A percentile compares a stretch with the other conserved stretches of the same genome.
Conservation (phyloP, 1,140 invertebrate species). For the Ctenoplectra terminalis region DNA sequence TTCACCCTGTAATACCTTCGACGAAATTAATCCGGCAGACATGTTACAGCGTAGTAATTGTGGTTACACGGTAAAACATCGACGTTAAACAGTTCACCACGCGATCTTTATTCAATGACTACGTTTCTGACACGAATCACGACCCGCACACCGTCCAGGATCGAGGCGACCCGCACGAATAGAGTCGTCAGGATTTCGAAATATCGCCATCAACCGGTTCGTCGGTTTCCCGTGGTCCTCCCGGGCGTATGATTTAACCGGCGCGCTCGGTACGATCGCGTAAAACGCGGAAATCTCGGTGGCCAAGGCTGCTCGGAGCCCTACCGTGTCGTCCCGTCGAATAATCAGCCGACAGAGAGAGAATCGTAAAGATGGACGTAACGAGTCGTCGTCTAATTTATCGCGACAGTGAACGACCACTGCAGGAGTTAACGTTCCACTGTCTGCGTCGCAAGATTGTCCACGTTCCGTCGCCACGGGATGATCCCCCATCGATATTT, state of each 20-base stretch:
- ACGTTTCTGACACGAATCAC: background rate
- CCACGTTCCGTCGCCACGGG: background rate
- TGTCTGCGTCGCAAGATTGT: conserved; percentile 13
- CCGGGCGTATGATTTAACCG: background rate
- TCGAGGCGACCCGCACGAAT: background rate
- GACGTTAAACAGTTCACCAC: conserved; percentile 15
- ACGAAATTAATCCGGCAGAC: background rate
- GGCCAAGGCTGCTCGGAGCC: background rate
- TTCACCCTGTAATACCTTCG: background rate
- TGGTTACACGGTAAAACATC: too few species aligned
- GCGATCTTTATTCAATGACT: background rate
- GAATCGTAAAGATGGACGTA: conserved; percentile 23
- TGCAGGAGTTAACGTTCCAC: background rate
- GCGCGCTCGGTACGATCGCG: background rate
- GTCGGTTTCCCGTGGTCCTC: background rate
- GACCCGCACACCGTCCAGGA: background rate
- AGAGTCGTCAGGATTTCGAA: conserved; percentile 3
- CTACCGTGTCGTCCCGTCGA: too few species aligned
- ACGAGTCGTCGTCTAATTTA: conserved; percentile 22
- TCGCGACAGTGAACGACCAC: conserved; percentile 5
- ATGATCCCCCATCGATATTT: conserved; percentile 38
- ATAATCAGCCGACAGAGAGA: background rate
- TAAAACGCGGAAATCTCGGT: conserved; percentile 11
- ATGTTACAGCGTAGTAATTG: background rate
- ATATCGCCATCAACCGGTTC: background rate